A percentile compares a stretch with the other conserved stretches of the same genome.
These are phyloP conservation scores for Sycophila texana DNA, from an alignment of 2,888 invertebrate genomes.

Conservation along the genomic window DNA sequence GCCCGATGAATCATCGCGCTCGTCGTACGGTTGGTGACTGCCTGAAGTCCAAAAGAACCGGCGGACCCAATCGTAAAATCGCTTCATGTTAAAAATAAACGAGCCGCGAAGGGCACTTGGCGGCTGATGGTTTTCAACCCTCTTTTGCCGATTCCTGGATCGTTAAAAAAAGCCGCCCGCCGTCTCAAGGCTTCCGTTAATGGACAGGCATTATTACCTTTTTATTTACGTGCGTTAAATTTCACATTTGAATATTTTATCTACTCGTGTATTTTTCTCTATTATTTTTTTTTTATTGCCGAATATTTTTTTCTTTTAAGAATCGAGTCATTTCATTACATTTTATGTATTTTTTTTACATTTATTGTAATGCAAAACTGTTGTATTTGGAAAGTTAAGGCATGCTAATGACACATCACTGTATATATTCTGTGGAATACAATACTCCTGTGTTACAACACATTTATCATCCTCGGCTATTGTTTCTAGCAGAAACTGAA, in stretches of 20 bases:
- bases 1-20: slow-evolving; percentile 32
- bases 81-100: slow-evolving; percentile 49
- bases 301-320: too few relatives aligned
- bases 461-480: slow-evolving; percentile 10
- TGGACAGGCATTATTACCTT: background rate
- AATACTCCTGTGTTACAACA: background rate
- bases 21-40: background rate
- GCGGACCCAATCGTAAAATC: slow-evolving; percentile 39
- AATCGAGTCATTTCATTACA: too few relatives aligned
- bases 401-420: too few relatives aligned
- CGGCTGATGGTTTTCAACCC: slow-evolving; percentile 23
- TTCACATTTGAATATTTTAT: background rate
- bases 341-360: too few relatives aligned
- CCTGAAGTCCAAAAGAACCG: slow-evolving; percentile 19
- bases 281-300: too few relatives aligned
- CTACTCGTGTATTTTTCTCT: background rate
- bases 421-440: background rate
- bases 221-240: background rate
- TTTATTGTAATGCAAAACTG: too few relatives aligned
- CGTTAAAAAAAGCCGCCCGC: background rate
- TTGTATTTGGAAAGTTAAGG: too few relatives aligned
- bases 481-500: slow-evolving; percentile 3
- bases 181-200: slow-evolving; percentile 6
- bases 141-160: slow-evolving; percentile 6
- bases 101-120: slow-evolving; percentile 30